Evolutionary conservation across 2,888 invertebrate species (phyloP).

Genomic region (Chrysolina oricalcia): DNA sequence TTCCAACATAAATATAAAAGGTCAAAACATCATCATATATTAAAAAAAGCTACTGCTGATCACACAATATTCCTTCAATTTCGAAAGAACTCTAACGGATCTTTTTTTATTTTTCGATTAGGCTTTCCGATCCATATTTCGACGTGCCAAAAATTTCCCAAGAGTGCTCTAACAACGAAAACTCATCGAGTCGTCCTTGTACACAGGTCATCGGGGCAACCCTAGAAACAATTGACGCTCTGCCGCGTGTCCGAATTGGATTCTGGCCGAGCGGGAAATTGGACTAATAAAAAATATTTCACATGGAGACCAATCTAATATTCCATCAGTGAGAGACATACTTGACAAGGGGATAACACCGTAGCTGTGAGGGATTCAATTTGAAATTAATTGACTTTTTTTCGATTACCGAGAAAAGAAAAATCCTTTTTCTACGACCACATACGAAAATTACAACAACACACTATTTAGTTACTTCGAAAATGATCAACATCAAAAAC

Average conservation of each 20-base stretch:
- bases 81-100: not conserved
- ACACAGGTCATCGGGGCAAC: not conserved
- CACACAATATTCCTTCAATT: not conserved
- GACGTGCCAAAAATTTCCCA: not conserved
- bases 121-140: not conserved
- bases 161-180: not conserved
- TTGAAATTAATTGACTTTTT: too few relatives aligned
- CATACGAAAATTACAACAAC: too few relatives aligned
- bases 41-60: not conserved
- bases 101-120: not conserved
- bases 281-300: not conserved
- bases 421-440: too few relatives aligned
- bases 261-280: not conserved
- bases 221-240: not conserved
- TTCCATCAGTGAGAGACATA: too few relatives aligned
- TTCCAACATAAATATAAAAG: too few relatives aligned
- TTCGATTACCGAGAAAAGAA: too few relatives aligned
- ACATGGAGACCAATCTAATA: not conserved
- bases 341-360: too few relatives aligned
- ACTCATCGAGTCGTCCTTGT: slow-evolving; percentile 1
- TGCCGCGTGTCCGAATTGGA: not conserved
- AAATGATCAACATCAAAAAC: too few relatives aligned
- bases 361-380: too few relatives aligned
- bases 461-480: too few relatives aligned
- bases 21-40: too few relatives aligned